Conservation (phyloP, 2,113 vertebrate species). For the Halcyon malimbica region DNA sequence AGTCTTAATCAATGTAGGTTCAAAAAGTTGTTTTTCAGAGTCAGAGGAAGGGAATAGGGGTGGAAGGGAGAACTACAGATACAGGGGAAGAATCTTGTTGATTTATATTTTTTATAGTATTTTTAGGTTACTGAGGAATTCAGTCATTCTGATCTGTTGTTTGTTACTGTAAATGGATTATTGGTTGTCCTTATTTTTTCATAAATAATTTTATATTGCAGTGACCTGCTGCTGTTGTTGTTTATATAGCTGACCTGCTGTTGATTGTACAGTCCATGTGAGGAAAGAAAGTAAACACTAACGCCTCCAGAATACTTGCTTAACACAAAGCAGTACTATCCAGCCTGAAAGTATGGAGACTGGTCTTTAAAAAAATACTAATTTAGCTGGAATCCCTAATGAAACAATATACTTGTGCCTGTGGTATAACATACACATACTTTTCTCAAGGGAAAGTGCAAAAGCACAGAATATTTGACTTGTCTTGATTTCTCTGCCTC, state of each 20-base stretch:
- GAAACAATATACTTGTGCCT: not conserved
- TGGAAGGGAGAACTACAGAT: not conserved
- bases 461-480: not conserved
- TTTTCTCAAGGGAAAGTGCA: not conserved
- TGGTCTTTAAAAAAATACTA: not conserved
- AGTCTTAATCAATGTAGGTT: not conserved
- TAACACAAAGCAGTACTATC: not conserved
- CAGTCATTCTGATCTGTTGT: not conserved
- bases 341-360: not conserved
- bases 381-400: not conserved
- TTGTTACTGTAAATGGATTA: not conserved
- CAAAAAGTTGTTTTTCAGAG: not conserved
- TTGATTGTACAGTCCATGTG: not conserved
- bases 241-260: not conserved
- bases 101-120: not conserved
- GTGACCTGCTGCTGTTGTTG: not conserved
- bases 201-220: not conserved
- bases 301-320: not conserved
- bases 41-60: not conserved
- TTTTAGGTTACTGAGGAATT: not conserved
- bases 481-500: not conserved
- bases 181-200: not conserved
- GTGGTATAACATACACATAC: not conserved
- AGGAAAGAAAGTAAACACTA: not conserved
- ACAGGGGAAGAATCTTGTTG: not conserved